Evolutionary conservation across 2,888 invertebrate species (phyloP), one percentile per base, ranked within the genome.

Genomic region (Pristionchus exspectatus): DNA sequence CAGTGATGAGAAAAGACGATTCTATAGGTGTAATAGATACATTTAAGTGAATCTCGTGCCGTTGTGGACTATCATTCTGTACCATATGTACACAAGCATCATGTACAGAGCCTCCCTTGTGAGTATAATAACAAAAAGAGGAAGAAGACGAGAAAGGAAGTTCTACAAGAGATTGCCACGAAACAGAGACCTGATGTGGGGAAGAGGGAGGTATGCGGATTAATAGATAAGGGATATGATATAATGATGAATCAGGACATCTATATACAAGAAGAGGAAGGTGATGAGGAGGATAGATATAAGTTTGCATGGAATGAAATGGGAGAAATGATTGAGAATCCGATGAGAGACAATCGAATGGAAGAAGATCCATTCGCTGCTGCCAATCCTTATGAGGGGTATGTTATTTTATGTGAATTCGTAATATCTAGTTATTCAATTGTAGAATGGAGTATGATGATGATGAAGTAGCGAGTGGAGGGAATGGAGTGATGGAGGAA

Each of bases 311-410:
- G 81, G 81, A 27, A 81, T 50, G 81, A 44, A n/a, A 81, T 50
- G 81, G 81, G 81, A 81, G 81, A 81, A 24, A 50, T 81, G 21
- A 81, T 81, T n/a, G 81, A 50, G 14, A 50, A 50, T 44, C 44
- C 50, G 16, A 50, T 50, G 81, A 50, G 50, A 81, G 81, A 81
- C 24, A 10, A 81, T n/a, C 50, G 12, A 16, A n/a, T 81, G 14
- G 21, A 24, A 12, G 81, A 50, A 50, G 44, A 50, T 27, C 30
- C 72, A 27, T 16, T 72, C 18, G 72, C 24, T 10, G 56, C 12
- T 56, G 66, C n/a, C 14, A 10, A 72, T 72, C 12, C 72, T 72
- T 72, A 72, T 72, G 72, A 72, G 33, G 72, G 72, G 72, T 72
- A 72, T 5, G 72, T 30, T 30, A 14, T 30, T 24, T 66, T 27